Evolutionary conservation across 2,113 vertebrate genomes (phyloP).

Genomic region (Talpa occidentalis): DNA sequence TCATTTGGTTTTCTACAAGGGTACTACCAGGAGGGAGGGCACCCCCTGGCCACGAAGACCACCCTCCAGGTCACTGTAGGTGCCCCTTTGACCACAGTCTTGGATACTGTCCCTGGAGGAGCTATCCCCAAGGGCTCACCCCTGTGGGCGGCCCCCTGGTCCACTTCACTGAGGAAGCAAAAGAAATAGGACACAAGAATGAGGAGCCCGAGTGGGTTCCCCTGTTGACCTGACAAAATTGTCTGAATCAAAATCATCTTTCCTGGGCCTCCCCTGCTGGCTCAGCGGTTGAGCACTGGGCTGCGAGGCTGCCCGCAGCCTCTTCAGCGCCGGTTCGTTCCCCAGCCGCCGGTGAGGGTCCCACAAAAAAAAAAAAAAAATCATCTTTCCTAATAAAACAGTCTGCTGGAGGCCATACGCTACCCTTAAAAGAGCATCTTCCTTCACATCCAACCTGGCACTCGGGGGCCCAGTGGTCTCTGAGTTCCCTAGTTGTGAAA

Average conservation of each 20-base stretch:
- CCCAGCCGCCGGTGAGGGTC: too few relatives aligned
- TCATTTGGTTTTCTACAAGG: conserved; percentile 57
- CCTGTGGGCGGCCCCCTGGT: not conserved
- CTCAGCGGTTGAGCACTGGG: too few relatives aligned
- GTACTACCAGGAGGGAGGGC: not conserved
- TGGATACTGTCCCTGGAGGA: not conserved
- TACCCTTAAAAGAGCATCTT: not conserved
- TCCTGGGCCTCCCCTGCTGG: too few relatives aligned
- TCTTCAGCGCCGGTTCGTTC: too few relatives aligned
- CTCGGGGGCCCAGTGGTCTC: not conserved
- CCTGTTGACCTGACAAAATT: not conserved
- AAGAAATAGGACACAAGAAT: not conserved
- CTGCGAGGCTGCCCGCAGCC: too few relatives aligned
- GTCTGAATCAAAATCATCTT: not conserved
- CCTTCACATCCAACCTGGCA: not conserved
- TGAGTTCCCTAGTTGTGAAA: not conserved
- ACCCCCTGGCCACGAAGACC: not conserved
- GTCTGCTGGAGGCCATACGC: not conserved
- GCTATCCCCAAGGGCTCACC: not conserved
- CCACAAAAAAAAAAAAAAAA: too few relatives aligned
- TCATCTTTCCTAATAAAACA: conserved; percentile 61
- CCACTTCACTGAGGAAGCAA: conserved; percentile 56
- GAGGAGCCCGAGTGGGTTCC: not conserved
- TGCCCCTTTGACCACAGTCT: not conserved
- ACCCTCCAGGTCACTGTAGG: not conserved